phyloP scores from a whole-genome alignment of 2,113 vertebrate genomes.

The Neolamprologus falcicula region DNA sequence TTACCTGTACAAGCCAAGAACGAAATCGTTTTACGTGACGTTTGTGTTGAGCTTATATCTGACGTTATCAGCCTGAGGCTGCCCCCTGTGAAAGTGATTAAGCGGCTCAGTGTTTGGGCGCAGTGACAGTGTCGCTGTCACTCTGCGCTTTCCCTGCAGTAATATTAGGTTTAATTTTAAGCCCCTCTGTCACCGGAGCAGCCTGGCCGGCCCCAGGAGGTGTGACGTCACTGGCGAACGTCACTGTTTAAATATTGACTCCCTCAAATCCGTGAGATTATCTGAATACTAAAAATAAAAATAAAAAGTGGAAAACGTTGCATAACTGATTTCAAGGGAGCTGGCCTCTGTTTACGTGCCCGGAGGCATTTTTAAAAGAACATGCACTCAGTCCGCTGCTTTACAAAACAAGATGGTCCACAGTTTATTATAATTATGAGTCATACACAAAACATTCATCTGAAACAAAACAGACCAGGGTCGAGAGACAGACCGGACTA shows the following conservation, averaged over 20 bases:
- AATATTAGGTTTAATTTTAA: background rate
- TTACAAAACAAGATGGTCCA: constrained; percentile 66
- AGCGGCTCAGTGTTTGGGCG: background rate
- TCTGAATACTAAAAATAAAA: background rate
- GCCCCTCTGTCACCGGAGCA: background rate
- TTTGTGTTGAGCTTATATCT: background rate
- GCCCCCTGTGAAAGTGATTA: background rate
- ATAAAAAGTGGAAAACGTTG: background rate
- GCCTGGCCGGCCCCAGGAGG: background rate
- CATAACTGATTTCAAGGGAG: background rate
- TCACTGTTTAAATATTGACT: background rate
- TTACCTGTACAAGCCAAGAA: background rate
- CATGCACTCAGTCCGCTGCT: constrained; percentile 26
- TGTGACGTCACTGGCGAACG: background rate
- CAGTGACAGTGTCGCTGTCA: background rate
- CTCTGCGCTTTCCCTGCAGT: background rate
- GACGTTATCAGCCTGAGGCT: background rate
- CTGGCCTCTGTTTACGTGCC: background rate
- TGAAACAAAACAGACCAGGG: constrained; percentile 18
- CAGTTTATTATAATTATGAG: constrained; percentile 49
- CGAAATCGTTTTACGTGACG: background rate
- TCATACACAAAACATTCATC: constrained; percentile 48
- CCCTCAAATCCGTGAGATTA: background rate
- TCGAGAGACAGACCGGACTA: background rate
- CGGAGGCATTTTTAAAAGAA: background rate